These are phyloP conservation scores for Yoshiicerus persimilis DNA, from an alignment of 1,140 invertebrate genomes.

Conservation along the genomic window DNA sequence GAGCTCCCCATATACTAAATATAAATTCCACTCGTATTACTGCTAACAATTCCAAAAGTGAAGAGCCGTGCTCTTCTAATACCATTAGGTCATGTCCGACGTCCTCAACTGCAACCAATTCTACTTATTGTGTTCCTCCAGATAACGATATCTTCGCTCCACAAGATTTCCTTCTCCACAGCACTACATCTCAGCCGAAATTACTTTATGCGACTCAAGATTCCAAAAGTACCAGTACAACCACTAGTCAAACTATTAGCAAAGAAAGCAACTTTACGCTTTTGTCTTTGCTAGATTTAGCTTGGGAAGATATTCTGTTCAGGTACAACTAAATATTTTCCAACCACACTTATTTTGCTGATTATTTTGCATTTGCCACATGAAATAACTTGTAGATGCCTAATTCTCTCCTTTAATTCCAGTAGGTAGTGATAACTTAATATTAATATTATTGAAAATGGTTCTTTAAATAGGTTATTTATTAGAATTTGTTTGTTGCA, in stretches of 20 bases:
- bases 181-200: neutral
- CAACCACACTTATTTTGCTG: neutral
- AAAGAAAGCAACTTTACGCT: neutral
- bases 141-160: neutral
- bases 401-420: too few species aligned
- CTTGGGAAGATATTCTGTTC: conserved; percentile 34
- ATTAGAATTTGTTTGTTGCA: neutral
- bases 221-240: neutral
- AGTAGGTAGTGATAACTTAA: too few species aligned
- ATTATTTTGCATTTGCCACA: neutral
- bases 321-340: neutral
- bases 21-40: neutral
- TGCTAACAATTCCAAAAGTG: neutral
- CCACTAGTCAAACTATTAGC: neutral
- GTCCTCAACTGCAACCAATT: neutral
- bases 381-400: too few species aligned
- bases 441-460: too few species aligned
- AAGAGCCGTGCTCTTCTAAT: neutral
- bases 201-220: neutral
- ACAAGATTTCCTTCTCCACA: too few species aligned
- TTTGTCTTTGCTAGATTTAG: neutral
- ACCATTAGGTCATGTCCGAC: neutral
- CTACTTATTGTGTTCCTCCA: neutral
- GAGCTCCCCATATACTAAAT: neutral
- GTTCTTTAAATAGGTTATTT: neutral